A percentile compares a stretch with the other conserved stretches of the same genome.
These are phyloP conservation scores for Tetragonula carbonaria DNA, from an alignment of 2,888 invertebrate genomes.

Conservation along the genomic window DNA sequence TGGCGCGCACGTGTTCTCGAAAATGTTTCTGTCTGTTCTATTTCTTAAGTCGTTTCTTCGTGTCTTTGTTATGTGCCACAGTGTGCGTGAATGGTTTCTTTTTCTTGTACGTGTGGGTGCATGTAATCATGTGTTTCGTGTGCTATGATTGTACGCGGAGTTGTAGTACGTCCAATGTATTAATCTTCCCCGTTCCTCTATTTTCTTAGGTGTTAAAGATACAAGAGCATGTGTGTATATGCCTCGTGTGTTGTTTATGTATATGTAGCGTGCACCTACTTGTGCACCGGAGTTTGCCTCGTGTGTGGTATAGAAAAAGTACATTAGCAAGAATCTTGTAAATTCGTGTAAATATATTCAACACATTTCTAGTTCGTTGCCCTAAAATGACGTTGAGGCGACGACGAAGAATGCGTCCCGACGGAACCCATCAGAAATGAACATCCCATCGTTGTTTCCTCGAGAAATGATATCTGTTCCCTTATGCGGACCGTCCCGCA, in stretches of 20 bases:
- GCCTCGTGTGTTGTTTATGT: neutral
- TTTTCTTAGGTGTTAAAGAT: neutral
- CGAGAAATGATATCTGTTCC: conserved; percentile 29
- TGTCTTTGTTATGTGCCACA: conserved; percentile 23
- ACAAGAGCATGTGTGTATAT: neutral
- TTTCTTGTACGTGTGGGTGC: conserved; percentile 20
- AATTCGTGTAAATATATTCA: conserved; percentile 41
- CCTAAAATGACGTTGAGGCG: conserved; percentile 9
- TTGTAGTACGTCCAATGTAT: conserved; percentile 8
- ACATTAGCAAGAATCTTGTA: conserved; percentile 29
- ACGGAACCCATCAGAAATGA: conserved; percentile 13
- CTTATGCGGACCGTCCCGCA: conserved; percentile 8
- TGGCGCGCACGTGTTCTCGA: conserved; percentile 77
- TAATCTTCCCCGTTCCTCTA: conserved; percentile 2
- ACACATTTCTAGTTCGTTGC: conserved; percentile 32
- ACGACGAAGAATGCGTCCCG: conserved; percentile 26
- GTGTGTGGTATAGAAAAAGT: conserved; percentile 30
- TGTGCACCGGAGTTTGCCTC: neutral
- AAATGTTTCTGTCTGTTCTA: conserved; percentile 35
- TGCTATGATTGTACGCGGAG: conserved; percentile 19
- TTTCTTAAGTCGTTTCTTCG: conserved; percentile 15
- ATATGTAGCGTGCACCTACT: conserved; percentile 4
- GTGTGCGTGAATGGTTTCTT: conserved; percentile 32
- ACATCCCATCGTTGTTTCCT: conserved; percentile 26
- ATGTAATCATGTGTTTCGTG: conserved; percentile 11